Evolutionary conservation across 2,888 invertebrate genomes (phyloP).

Genomic region (Cetonia aurata): DNA sequence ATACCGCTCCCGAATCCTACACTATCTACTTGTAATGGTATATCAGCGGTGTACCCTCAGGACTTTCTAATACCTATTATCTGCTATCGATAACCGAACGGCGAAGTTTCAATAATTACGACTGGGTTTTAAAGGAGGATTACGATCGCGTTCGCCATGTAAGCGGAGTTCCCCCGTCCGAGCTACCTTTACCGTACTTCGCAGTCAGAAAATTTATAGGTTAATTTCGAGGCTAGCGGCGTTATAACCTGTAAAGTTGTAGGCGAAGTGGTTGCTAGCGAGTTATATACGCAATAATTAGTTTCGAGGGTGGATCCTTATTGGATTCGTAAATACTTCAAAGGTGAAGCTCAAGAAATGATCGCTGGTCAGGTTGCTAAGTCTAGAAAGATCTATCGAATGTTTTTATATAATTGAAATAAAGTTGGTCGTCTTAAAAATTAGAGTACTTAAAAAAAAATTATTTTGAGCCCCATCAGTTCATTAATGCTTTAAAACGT

Average conservation of each 20-base stretch:
- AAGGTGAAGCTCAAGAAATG: too few species aligned
- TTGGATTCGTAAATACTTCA: background rate
- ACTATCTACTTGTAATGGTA: constrained; percentile 19
- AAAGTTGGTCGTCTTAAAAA: too few species aligned
- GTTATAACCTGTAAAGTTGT: background rate
- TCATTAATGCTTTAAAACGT: too few species aligned
- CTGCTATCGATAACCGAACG: constrained; percentile 42
- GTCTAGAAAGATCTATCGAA: too few species aligned
- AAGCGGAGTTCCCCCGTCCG: background rate
- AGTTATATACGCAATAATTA: too few species aligned
- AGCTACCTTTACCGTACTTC: background rate
- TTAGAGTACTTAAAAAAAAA: too few species aligned
- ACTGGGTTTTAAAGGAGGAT: constrained; percentile 37
- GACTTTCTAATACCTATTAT: constrained; percentile 36
- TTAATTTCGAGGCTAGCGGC: constrained; percentile 26
- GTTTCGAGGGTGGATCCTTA: background rate
- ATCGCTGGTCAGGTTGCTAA: too few species aligned
- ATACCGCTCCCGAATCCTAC: background rate
- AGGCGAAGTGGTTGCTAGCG: background rate
- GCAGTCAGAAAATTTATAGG: constrained; percentile 30
- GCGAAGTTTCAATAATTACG: constrained; percentile 42
- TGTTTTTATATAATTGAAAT: too few species aligned
- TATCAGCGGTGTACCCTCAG: background rate
- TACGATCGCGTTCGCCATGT: constrained; percentile 1
- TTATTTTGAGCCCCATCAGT: too few species aligned